Evolutionary conservation across 2,888 invertebrate genomes (phyloP).

Genomic region (Pammene aurita): DNA sequence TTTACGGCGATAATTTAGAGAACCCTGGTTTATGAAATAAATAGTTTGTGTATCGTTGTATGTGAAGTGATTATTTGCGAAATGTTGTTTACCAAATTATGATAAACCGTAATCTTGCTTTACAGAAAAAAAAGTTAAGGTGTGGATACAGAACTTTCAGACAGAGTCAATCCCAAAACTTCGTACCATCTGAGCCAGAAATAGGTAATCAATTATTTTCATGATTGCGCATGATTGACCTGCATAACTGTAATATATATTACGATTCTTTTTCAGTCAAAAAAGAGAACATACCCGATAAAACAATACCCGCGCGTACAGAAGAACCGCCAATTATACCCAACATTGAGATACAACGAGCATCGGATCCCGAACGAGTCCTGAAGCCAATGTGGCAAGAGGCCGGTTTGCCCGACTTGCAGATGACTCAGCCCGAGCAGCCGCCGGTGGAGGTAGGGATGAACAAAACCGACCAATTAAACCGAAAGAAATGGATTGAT

Average conservation of each 20-base stretch:
- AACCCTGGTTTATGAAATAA: too few relatives aligned
- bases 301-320: conserved; percentile 16
- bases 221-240: not conserved
- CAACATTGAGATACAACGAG: conserved; percentile 19
- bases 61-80: too few relatives aligned
- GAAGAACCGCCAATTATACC: conserved; percentile 26
- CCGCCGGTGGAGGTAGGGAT: conserved; percentile 16
- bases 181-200: conserved; percentile 40
- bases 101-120: conserved; percentile 36
- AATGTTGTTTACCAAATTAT: too few relatives aligned
- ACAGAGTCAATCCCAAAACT: conserved; percentile 48
- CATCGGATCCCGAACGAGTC: conserved; percentile 48
- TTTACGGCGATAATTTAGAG: too few relatives aligned
- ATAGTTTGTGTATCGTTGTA: too few relatives aligned
- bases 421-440: not conserved
- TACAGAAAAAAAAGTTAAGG: conserved; percentile 61
- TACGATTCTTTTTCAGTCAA: conserved; percentile 46
- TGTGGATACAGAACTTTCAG: conserved; percentile 55
- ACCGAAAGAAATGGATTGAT: too few relatives aligned
- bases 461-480: too few relatives aligned
- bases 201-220: conserved; percentile 12
- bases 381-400: conserved; percentile 59
- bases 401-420: conserved; percentile 62
- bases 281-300: conserved; percentile 65
- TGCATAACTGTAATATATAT: too few relatives aligned